A percentile compares a stretch with the other conserved stretches of the same genome.
Conservation (phyloP, 30 jellyfish, hydroid and myxozoan species). For the Turritopsis dohrnii region DNA sequence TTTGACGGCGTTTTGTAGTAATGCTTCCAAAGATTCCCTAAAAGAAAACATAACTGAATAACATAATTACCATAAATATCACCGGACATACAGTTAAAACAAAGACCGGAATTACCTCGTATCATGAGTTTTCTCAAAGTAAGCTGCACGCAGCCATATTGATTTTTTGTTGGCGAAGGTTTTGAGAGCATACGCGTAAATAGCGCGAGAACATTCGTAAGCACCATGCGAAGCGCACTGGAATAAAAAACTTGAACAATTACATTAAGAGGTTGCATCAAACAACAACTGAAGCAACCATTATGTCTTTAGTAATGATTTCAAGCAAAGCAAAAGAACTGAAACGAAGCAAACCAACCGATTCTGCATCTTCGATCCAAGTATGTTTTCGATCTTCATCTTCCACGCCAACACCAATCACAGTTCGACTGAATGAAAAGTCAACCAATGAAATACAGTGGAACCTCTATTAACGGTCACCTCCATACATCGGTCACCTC, state of each 20-base stretch:
- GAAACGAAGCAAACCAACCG: constrained; percentile 38
- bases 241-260: background rate
- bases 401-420: constrained; percentile 83
- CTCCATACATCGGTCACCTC: too few relatives aligned
- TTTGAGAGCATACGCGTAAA: constrained; percentile 75
- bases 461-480: too few relatives aligned
- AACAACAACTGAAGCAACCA: too few relatives aligned
- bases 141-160: constrained; percentile 93
- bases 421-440: constrained; percentile 52
- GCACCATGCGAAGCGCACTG: constrained; percentile 94
- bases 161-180: constrained; percentile 88
- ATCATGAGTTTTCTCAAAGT: constrained; percentile 85
- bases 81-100: background rate
- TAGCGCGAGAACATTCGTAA: constrained; percentile 84
- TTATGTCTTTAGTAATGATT: too few relatives aligned
- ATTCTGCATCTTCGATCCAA: constrained; percentile 96
- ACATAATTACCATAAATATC: background rate
- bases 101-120: constrained; percentile 47
- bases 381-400: constrained; percentile 91
- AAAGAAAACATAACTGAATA: background rate
- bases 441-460: background rate
- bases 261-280: background rate
- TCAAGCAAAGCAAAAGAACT: too few relatives aligned
- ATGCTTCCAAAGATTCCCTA: constrained; percentile 74
- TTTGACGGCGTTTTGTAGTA: constrained; percentile 80